phyloP scores from a whole-genome alignment of 2,888 invertebrate species.

The Mesorhabditis spiculigera region DNA sequence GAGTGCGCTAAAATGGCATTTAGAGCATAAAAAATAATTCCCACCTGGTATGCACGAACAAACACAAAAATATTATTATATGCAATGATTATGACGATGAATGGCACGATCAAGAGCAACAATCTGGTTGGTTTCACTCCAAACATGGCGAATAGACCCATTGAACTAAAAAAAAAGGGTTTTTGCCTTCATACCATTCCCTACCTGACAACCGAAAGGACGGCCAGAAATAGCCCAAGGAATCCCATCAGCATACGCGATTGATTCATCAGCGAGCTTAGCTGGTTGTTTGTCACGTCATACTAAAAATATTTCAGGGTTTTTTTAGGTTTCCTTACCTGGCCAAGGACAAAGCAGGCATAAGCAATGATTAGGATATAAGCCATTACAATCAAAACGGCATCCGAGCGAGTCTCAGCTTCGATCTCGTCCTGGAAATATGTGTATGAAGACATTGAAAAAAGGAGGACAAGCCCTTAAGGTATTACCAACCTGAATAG shows the following conservation, averaged over 20 bases:
- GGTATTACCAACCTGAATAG: constrained; percentile 39
- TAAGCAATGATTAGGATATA: constrained; percentile 75
- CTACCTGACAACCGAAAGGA: constrained; percentile 73
- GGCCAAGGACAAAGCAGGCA: constrained; percentile 7
- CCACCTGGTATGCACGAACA: constrained; percentile 2
- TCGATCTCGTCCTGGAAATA: constrained; percentile 79
- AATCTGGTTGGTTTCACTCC: not conserved
- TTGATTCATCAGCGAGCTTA: constrained; percentile 68
- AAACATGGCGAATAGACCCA: not conserved
- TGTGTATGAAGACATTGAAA: not conserved
- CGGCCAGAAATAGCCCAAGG: constrained; percentile 79
- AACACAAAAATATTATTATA: not conserved
- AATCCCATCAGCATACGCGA: constrained; percentile 80
- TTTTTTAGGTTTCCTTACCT: not conserved
- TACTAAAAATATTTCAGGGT: constrained; percentile 66
- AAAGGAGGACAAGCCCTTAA: not conserved
- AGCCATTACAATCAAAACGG: constrained; percentile 78
- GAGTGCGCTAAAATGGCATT: not conserved
- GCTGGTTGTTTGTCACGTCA: constrained; percentile 55
- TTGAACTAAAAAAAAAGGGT: constrained; percentile 65
- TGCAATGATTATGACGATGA: not conserved
- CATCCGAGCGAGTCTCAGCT: constrained; percentile 81
- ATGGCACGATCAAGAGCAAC: not conserved
- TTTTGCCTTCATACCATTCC: constrained; percentile 9
- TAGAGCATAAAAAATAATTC: not conserved